Evolutionary conservation across 2,888 invertebrate species (phyloP).

Genomic region (Bombyx huttoni): DNA sequence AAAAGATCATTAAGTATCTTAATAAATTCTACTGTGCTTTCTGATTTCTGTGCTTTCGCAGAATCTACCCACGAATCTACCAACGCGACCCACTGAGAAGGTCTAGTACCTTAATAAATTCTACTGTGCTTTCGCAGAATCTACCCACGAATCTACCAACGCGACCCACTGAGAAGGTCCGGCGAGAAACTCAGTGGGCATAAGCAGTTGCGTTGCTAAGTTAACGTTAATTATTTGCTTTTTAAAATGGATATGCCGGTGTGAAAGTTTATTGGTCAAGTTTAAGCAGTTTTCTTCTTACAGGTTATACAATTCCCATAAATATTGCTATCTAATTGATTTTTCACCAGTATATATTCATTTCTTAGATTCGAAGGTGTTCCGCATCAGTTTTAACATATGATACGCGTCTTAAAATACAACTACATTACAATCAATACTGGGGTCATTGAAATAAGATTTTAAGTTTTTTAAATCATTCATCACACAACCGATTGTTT

Average conservation of each 20-base stretch:
- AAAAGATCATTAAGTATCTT: too few species aligned
- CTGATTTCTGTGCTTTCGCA: too few species aligned
- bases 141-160: too few species aligned
- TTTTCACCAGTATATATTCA: not conserved
- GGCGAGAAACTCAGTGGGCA: too few species aligned
- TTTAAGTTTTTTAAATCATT: slow-evolving; percentile 3
- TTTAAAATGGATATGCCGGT: slow-evolving; percentile 1
- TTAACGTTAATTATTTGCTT: slow-evolving; percentile 7
- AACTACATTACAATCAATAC: slow-evolving; percentile 4
- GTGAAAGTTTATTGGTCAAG: slow-evolving; percentile 4
- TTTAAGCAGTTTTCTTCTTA: slow-evolving; percentile 2
- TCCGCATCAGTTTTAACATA: slow-evolving; percentile 1
- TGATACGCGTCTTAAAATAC: slow-evolving; percentile 7
- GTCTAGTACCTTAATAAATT: too few species aligned
- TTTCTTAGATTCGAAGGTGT: not conserved
- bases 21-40: slow-evolving; percentile 4
- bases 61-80: too few species aligned
- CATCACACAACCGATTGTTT: slow-evolving; percentile 6
- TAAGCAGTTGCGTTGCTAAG: too few species aligned
- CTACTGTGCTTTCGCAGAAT: too few species aligned
- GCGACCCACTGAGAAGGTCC: too few species aligned
- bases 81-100: too few species aligned
- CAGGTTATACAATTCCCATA: slow-evolving; percentile 1
- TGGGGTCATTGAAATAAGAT: slow-evolving; percentile 9
- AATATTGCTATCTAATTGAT: slow-evolving; percentile 3